Evolutionary conservation across 2,797 vertebrate species (phyloP).

Genomic region (Tenualosa thibaudeaui): DNA sequence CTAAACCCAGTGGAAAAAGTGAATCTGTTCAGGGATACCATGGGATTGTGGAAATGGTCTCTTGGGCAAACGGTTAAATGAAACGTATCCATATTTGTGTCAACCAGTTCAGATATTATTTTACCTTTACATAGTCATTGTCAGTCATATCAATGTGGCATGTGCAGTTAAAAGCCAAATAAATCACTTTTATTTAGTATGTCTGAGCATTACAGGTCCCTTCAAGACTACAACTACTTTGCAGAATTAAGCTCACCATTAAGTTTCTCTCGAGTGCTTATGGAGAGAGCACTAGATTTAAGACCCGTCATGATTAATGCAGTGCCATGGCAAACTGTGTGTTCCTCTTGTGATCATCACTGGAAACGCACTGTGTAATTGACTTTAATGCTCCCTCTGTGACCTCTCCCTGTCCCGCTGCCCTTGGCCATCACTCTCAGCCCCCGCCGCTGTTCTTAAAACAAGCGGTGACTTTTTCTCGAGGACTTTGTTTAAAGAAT

Average conservation of each 20-base stretch:
- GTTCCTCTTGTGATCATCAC: constrained; percentile 3
- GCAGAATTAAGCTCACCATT: neutral
- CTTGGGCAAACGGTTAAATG: neutral
- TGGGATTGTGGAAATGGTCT: neutral
- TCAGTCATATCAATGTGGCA: neutral
- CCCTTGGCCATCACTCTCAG: neutral
- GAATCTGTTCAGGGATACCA: neutral
- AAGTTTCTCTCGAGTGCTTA: neutral
- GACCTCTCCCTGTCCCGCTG: neutral
- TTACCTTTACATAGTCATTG: neutral
- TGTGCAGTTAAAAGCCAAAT: neutral
- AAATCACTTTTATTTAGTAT: neutral
- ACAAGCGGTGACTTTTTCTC: constrained; percentile 51
- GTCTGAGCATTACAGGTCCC: too few species aligned
- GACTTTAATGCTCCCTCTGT: constrained; percentile 13
- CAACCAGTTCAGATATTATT: neutral
- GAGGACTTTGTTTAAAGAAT: constrained; percentile 46
- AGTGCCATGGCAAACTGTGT: neutral
- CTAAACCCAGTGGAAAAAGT: neutral
- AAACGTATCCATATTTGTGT: neutral
- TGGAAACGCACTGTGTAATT: neutral
- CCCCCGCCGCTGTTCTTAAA: constrained; percentile 45
- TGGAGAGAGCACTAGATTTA: neutral
- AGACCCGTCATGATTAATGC: neutral
- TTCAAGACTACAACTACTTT: neutral